phyloP scores from a whole-genome alignment of 2,113 vertebrate genomes.

The Macroglossus sobrinus region DNA sequence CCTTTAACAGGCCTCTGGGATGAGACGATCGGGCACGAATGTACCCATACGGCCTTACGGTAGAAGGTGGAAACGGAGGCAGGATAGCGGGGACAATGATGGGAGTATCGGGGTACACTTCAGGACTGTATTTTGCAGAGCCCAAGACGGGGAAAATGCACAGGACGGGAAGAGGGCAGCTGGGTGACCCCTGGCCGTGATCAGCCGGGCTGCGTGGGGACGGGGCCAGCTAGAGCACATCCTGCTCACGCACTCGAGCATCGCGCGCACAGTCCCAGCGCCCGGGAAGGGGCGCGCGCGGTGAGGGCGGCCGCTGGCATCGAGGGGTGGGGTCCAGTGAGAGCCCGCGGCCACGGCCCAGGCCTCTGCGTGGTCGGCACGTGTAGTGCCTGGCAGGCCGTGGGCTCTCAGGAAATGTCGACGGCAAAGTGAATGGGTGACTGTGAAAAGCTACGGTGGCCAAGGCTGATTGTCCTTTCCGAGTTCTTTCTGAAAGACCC shows the following conservation, averaged over 20 bases:
- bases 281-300: not conserved
- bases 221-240: not conserved
- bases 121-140: not conserved
- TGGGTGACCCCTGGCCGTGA: not conserved
- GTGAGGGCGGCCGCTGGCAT: not conserved
- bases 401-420: not conserved
- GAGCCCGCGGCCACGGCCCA: not conserved
- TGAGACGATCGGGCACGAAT: not conserved
- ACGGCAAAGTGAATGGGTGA: not conserved
- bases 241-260: not conserved
- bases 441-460: not conserved
- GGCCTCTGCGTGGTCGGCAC: not conserved
- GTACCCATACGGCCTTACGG: not conserved
- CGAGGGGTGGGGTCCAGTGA: not conserved
- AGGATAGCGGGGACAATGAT: not conserved
- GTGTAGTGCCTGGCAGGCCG: not conserved
- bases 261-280: not conserved
- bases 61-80: not conserved
- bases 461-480: not conserved
- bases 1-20: not conserved
- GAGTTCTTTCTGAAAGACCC: not conserved
- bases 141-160: not conserved
- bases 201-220: not conserved
- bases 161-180: not conserved
- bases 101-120: not conserved